Evolutionary conservation across 2,113 vertebrate species (phyloP), one percentile per base, ranked within the genome.

Genomic region (Herpetotheres cachinnans): DNA sequence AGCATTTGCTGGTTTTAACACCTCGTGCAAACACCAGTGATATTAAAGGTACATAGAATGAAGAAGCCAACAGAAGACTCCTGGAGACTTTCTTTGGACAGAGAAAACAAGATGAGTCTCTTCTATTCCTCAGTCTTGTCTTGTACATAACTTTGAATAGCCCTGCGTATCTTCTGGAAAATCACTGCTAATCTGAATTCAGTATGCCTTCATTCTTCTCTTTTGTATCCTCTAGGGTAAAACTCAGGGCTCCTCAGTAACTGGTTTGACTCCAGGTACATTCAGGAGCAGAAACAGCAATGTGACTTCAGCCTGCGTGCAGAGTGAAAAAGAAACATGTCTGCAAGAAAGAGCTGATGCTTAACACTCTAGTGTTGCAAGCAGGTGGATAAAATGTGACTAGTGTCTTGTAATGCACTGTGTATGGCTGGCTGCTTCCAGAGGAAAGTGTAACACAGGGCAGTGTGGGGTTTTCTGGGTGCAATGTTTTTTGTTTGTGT

Each of bases 391-490:
- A 36, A 80, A 90, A 80, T 16, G 7, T 49, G 56, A 44, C 29
- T 42, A 6, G 5, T 47, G 15, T 58, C 16, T 15, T 49, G n/a
- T 19, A 82, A 13, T 17, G 8, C 4, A 2, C 16, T 20, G 9
- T 3, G 0, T 55, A 16, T 47, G 47, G 13, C 18, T 58, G 34
- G 2, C 22, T 71, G 58, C 42, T 72, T 56, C 47, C 38, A 30
- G 49, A 67, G 42, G 5, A 18, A 74, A 67, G 15, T 11, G 13
- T 52, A 74, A 34, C 13, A 22, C 16, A 56, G 32, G 30, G 36
- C 38, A 94, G 5, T 5, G 6, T 17, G 11, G 32, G 4, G 2
- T 0, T 3, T 4, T 49, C 46, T 3, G 44, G 18, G 5, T 47
- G 42, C 8, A 27, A 0, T 44, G 4, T 18, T 34, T 52, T 34